Evolutionary conservation across 2,113 vertebrate genomes (phyloP).

Genomic region (Hypanus sabinus): DNA sequence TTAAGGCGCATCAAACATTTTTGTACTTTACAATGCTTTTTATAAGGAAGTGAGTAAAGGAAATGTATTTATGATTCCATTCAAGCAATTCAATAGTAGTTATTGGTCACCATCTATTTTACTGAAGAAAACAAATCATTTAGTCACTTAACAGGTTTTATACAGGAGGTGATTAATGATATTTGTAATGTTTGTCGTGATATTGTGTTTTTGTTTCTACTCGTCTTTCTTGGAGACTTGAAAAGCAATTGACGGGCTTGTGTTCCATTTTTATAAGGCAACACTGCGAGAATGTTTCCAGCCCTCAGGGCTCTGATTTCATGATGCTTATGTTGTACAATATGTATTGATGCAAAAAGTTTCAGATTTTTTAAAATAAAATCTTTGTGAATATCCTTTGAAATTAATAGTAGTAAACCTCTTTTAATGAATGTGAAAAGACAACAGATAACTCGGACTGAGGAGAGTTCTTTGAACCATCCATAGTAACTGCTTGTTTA

Average conservation of each 20-base stretch:
- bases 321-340: constrained; percentile 36
- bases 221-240: not conserved
- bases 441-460: not conserved
- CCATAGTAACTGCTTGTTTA: not conserved
- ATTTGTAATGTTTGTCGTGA: not conserved
- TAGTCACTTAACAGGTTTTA: not conserved
- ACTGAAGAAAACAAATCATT: constrained; percentile 13
- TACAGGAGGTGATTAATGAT: constrained; percentile 17
- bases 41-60: constrained; percentile 24
- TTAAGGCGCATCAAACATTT: constrained; percentile 32
- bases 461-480: not conserved
- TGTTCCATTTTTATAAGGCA: constrained; percentile 13
- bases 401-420: not conserved
- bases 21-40: constrained; percentile 26
- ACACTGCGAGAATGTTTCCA: constrained; percentile 20
- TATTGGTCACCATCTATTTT: constrained; percentile 18
- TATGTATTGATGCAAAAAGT: constrained; percentile 35
- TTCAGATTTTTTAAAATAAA: constrained; percentile 33
- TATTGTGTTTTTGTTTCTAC: not conserved
- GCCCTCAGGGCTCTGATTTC: constrained; percentile 7
- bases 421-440: not conserved
- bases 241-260: constrained; percentile 7
- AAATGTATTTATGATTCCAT: constrained; percentile 29
- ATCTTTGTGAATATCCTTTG: constrained; percentile 26
- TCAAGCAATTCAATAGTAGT: constrained; percentile 8